phyloP scores from a whole-genome alignment of 2,888 invertebrate genomes.

The Resseliella maxima region DNA sequence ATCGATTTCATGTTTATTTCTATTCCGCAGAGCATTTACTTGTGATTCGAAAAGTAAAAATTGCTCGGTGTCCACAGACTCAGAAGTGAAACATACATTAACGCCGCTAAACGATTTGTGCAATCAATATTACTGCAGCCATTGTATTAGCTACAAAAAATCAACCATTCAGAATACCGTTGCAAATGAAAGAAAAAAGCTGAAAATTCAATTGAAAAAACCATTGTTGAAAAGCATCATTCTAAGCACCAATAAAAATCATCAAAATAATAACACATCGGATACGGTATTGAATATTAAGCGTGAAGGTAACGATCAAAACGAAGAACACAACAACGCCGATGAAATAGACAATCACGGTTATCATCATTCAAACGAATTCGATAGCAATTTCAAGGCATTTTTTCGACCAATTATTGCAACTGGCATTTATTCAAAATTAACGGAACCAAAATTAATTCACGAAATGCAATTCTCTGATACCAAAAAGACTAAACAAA shows the following conservation, averaged over 20 bases:
- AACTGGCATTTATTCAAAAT: not conserved
- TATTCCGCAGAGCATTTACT: conserved; percentile 54
- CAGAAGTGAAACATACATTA: not conserved
- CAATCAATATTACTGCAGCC: conserved; percentile 5
- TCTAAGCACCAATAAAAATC: not conserved
- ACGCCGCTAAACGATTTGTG: conserved; percentile 9
- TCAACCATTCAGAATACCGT: not conserved
- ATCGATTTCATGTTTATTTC: conserved; percentile 11
- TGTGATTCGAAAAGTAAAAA: conserved; percentile 43
- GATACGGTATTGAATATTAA: not conserved
- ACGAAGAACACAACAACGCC: not conserved
- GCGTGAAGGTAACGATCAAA: not conserved
- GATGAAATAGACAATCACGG: not conserved
- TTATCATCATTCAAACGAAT: not conserved
- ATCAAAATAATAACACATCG: not conserved
- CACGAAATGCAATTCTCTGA: conserved; percentile 42
- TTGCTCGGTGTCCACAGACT: conserved; percentile 21
- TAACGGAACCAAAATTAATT: not conserved
- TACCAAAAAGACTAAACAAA: conserved; percentile 49
- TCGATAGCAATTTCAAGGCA: too few species aligned
- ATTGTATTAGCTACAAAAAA: not conserved
- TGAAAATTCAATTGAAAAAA: not conserved
- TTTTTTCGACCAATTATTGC: not conserved
- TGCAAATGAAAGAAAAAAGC: not conserved
- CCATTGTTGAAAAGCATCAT: conserved; percentile 41